Conservation (phyloP, 2,797 vertebrate species). For the Orestias chungarensis region DNA sequence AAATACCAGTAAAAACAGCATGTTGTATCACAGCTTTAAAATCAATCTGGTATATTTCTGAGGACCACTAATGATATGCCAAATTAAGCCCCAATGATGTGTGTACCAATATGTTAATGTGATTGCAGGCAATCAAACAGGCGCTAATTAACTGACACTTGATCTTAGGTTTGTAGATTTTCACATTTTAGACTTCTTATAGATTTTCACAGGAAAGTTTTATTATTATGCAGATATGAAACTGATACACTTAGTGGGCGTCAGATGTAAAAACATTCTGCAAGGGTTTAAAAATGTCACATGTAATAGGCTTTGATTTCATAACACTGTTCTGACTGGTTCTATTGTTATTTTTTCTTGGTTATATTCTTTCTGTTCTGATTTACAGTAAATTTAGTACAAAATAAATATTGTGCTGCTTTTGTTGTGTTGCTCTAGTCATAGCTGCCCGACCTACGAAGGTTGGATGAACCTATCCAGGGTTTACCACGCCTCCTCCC, state of each 20-base stretch:
- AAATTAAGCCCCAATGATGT: conserved; percentile 1
- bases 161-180: not conserved
- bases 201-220: not conserved
- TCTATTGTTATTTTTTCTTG: too few relatives aligned
- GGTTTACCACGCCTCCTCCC: too few relatives aligned
- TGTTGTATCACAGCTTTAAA: not conserved
- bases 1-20: not conserved
- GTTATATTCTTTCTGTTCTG: not conserved
- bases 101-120: conserved; percentile 6
- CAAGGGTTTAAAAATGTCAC: not conserved
- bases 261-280: not conserved
- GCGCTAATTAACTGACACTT: not conserved
- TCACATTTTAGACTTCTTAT: not conserved
- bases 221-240: not conserved
- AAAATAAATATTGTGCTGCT: not conserved
- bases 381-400: not conserved
- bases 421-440: not conserved
- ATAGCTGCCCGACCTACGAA: not conserved
- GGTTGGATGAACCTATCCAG: not conserved
- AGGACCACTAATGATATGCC: not conserved
- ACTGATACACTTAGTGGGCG: not conserved
- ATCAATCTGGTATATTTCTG: not conserved
- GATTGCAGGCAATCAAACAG: conserved; percentile 7
- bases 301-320: not conserved
- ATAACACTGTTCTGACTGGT: not conserved